phyloP scores from a whole-genome alignment of 2,888 invertebrate genomes.

The Tenthredo livida region DNA sequence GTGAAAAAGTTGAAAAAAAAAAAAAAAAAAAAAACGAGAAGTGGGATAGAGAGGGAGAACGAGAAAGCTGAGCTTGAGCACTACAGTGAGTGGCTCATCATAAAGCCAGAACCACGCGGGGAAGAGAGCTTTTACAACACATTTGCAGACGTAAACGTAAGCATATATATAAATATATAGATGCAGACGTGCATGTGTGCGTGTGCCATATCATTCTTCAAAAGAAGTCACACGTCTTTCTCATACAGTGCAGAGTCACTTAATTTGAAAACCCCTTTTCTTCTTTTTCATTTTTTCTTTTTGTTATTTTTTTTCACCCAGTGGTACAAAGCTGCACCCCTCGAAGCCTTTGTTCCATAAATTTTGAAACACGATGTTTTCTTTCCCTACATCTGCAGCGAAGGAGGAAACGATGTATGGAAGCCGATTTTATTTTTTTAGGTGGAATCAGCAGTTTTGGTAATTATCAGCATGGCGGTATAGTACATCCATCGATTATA shows the following conservation, averaged over 20 bases:
- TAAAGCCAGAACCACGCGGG: constrained; percentile 58
- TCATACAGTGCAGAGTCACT: background rate
- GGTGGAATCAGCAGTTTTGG: background rate
- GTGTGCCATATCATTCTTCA: background rate
- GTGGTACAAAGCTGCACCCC: background rate
- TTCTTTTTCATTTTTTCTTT: background rate
- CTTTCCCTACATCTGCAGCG: background rate
- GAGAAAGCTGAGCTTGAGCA: constrained; percentile 5
- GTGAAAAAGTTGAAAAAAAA: constrained; percentile 19
- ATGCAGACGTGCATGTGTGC: background rate
- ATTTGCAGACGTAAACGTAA: background rate
- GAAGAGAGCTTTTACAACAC: constrained; percentile 57
- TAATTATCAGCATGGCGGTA: background rate
- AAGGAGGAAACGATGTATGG: too few relatives aligned
- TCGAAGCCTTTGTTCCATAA: background rate
- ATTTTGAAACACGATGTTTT: background rate
- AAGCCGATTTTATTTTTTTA: too few relatives aligned
- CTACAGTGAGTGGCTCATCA: constrained; percentile 59
- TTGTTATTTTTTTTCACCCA: background rate
- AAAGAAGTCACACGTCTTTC: constrained; percentile 8
- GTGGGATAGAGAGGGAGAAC: constrained; percentile 47
- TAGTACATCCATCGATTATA: too few relatives aligned
- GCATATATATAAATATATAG: background rate
- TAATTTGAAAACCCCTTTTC: background rate
- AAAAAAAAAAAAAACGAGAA: background rate